Conservation (phyloP, 2,797 vertebrate species). For the Tiaroga cobitis region DNA sequence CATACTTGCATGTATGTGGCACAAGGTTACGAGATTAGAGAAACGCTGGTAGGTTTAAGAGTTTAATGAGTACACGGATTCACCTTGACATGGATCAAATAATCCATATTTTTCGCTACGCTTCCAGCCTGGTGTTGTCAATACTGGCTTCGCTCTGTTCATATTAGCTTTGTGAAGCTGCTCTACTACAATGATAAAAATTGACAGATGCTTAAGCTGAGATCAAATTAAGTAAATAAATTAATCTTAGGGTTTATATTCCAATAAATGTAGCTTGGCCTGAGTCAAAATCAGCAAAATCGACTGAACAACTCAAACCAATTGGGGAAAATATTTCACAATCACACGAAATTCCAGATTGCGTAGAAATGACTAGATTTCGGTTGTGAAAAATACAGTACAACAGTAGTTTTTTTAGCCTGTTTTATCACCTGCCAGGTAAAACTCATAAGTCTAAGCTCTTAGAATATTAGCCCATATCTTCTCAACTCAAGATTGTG, state of each 20-base stretch:
- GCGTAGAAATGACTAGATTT: not conserved
- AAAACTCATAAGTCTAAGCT: not conserved
- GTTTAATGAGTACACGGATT: slow-evolving; percentile 17
- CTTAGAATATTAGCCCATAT: not conserved
- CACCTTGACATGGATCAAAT: slow-evolving; percentile 12
- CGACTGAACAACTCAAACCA: not conserved
- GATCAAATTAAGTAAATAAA: not conserved
- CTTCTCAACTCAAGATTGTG: not conserved
- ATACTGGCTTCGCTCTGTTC: not conserved
- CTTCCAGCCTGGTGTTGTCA: not conserved
- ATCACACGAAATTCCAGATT: not conserved
- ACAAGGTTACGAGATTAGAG: slow-evolving; percentile 8
- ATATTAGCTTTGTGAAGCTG: not conserved
- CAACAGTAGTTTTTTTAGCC: not conserved
- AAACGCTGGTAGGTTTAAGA: not conserved
- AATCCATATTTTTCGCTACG: slow-evolving; percentile 8
- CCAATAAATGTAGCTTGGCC: not conserved
- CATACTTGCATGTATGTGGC: not conserved
- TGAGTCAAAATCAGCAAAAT: not conserved
- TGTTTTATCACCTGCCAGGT: not conserved
- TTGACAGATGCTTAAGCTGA: not conserved
- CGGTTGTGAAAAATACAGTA: not conserved
- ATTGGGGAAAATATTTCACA: not conserved
- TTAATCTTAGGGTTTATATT: not conserved
- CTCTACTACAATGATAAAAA: not conserved